These are phyloP conservation scores for Leucophora obtusa DNA, from an alignment of 2,888 invertebrate genomes.

Conservation along the genomic window DNA sequence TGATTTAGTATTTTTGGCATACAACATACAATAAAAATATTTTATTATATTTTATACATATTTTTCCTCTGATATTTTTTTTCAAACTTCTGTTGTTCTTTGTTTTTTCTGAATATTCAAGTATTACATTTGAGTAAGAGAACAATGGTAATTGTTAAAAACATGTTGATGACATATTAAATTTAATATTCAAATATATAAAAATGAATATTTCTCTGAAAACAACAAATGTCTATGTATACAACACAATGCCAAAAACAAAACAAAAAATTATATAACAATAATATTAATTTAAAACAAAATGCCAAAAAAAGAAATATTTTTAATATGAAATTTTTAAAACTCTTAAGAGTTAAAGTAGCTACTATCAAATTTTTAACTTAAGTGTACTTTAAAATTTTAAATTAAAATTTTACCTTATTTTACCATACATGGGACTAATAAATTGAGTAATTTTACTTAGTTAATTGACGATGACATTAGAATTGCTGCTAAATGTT, in stretches of 20 bases:
- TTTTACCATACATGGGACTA: too few species aligned
- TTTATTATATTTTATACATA: too few species aligned
- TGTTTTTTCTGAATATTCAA: background rate
- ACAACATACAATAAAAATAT: background rate
- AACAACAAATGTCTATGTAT: background rate
- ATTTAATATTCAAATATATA: constrained; percentile 33
- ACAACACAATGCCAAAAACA: background rate
- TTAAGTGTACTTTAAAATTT: background rate
- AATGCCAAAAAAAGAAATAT: background rate
- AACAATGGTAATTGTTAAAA: constrained; percentile 6
- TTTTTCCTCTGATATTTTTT: background rate
- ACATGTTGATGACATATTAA: constrained; percentile 42
- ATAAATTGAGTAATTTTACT: too few species aligned
- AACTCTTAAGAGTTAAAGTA: background rate
- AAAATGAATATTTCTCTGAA: background rate
- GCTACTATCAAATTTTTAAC: background rate
- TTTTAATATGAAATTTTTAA: background rate
- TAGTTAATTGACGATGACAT: too few species aligned
- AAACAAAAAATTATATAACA: background rate
- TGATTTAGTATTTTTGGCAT: constrained; percentile 20
- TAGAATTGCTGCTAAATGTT: too few species aligned
- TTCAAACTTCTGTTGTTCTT: background rate
- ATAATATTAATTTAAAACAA: background rate
- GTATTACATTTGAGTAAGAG: background rate
- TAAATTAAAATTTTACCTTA: too few species aligned